Evolutionary conservation across 1,140 invertebrate genomes (phyloP), one percentile per base, ranked within the genome.

Genomic region (Eulimnadia texana): DNA sequence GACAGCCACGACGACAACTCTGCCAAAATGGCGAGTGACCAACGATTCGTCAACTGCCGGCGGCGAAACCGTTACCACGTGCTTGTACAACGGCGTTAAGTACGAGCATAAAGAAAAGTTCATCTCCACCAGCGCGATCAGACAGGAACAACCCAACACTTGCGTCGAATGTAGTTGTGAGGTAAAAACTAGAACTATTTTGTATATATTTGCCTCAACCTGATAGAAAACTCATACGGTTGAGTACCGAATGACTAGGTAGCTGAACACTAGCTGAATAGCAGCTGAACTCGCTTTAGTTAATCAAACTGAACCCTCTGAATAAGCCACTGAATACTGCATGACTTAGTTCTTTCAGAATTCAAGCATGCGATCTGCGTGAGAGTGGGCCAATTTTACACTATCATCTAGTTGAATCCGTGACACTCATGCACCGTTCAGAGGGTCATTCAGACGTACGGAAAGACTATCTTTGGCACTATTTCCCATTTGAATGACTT

Each of bases 101-200:
- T 63, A 59, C 58, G 33, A 52, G 23, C 55, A 63, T 47, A 63
- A 63, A 33, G 62, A 63, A 50, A 62, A 52, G 24, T 63, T 63
- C 56, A 63, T 57, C 16, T 63, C 62, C 6, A 27, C 50, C 22
- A 54, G 19, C 19, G 57, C 47, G 10, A 33, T 63, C 50, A 55
- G 59, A 59, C 47, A 28, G 56, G 62, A 63, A 13, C 49, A 52
- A n/a, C 25, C 55, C 50, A 53, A 63, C 23, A 56, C 58, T 11
- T 63, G 62, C 57, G 58, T 63, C 27, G 56, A 63, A n/a, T 63
- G 62, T 52, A 20, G 50, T 20, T 63, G 62, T 23, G 62, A 63
- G 62, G 62, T 63, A 49, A 59, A 22, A 28, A 2, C n/a, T 42
- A 27, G 23, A 22, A 20, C 28, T 20, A 58, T 9, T 28, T 58